A percentile compares a stretch with the other conserved stretches of the same genome.
phyloP scores from a whole-genome alignment of 2,888 invertebrate species.

The Pyrochroa serraticornis region DNA sequence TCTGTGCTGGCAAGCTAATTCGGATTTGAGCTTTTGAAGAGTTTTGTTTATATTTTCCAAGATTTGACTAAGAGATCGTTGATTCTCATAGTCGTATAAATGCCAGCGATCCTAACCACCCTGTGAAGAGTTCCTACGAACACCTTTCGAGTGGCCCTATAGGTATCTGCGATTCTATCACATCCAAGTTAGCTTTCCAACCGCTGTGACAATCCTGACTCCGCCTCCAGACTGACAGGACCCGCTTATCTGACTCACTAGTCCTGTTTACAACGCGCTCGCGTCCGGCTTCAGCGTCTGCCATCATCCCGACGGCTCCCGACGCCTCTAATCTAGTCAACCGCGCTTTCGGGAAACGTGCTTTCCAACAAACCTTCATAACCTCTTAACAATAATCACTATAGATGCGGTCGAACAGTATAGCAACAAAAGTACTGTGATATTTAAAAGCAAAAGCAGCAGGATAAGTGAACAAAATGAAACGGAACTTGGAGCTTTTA shows the following conservation, averaged over 20 bases:
- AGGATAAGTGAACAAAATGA: background rate
- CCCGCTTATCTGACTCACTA: constrained; percentile 55
- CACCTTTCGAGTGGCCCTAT: constrained; percentile 42
- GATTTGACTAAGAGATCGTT: too few species aligned
- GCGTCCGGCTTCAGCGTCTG: constrained; percentile 46
- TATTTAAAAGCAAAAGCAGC: background rate
- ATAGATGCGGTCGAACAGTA: background rate
- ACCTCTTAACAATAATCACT: background rate
- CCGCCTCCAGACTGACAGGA: constrained; percentile 53
- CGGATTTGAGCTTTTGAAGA: too few species aligned
- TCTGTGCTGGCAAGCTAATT: too few species aligned
- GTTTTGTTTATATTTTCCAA: too few species aligned
- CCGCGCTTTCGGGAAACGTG: constrained; percentile 28
- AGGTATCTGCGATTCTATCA: constrained; percentile 46
- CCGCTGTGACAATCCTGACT: constrained; percentile 58
- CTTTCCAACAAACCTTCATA: background rate
- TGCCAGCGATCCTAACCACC: constrained; percentile 6
- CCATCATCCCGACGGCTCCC: constrained; percentile 51
- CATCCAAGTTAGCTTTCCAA: constrained; percentile 56
- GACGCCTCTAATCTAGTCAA: constrained; percentile 47
- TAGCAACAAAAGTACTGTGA: background rate
- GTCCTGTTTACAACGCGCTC: constrained; percentile 55
- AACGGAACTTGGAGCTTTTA: background rate
- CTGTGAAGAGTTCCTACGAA: constrained; percentile 1
- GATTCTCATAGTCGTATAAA: background rate